Evolutionary conservation across 2,888 invertebrate genomes (phyloP).

Genomic region (Ichneumon xanthorius): DNA sequence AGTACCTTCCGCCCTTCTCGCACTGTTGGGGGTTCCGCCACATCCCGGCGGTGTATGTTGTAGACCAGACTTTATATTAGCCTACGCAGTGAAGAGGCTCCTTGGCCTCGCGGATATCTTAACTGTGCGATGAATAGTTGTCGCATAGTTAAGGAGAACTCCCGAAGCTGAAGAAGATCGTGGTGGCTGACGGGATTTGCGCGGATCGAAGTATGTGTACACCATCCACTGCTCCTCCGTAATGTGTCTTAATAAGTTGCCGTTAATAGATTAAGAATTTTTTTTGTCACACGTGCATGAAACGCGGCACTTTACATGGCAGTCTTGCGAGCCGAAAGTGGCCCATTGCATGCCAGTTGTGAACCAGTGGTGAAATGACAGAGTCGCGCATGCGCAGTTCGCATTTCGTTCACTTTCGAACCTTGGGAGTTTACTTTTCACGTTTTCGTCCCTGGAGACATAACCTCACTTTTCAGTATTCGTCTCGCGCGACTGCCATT

Average conservation of each 20-base stretch:
- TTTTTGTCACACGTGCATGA: no score
- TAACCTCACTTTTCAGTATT: no score
- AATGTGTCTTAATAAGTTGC: background rate
- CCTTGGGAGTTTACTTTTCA: no score
- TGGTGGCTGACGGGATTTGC: slow-evolving; percentile 31
- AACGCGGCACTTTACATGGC: no score
- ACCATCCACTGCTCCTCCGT: background rate
- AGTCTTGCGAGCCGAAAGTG: no score
- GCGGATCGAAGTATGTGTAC: slow-evolving; percentile 21
- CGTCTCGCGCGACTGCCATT: no score
- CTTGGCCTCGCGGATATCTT: slow-evolving; percentile 69
- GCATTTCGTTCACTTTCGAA: no score
- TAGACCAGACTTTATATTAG: slow-evolving; percentile 9
- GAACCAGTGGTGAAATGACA: no score
- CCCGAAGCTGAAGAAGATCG: slow-evolving; percentile 32
- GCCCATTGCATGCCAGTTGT: no score
- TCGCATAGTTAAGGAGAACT: slow-evolving; percentile 77
- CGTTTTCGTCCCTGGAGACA: no score
- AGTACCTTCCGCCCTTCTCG: slow-evolving; percentile 29
- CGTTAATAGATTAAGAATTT: background rate
- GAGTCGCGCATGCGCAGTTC: no score
- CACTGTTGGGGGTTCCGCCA: slow-evolving; percentile 33
- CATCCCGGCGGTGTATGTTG: slow-evolving; percentile 7
- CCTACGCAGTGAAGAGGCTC: slow-evolving; percentile 19
- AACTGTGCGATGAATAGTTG: slow-evolving; percentile 77